Evolutionary conservation across 2,113 vertebrate species (phyloP).

Genomic region (Pollimyrus isidori): DNA sequence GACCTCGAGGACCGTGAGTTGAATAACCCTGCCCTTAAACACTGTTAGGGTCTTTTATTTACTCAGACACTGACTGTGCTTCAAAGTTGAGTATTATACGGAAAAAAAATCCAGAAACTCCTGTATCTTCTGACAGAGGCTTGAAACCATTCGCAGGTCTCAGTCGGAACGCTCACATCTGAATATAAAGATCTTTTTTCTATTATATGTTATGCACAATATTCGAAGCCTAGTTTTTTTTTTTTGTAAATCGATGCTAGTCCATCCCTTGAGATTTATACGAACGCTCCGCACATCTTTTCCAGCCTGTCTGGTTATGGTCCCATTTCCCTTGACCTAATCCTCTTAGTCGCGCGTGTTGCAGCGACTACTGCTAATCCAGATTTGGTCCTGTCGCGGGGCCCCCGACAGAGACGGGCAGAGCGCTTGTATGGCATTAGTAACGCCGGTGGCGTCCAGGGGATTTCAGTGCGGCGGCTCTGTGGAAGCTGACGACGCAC

Average conservation of each 20-base stretch:
- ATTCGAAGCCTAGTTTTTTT: background rate
- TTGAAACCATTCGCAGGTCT: background rate
- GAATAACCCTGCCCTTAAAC: too few species aligned
- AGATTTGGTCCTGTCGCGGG: background rate
- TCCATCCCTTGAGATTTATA: background rate
- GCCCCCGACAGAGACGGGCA: background rate
- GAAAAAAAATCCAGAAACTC: background rate
- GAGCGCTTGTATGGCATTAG: background rate
- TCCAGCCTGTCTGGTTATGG: background rate
- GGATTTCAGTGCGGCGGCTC: background rate
- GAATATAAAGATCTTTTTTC: background rate
- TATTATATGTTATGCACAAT: background rate
- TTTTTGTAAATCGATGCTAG: background rate
- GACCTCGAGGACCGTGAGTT: too few species aligned
- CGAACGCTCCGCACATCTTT: background rate
- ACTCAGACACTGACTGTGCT: background rate
- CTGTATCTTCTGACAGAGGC: background rate
- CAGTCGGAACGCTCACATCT: background rate
- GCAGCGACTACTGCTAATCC: background rate
- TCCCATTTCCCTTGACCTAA: background rate
- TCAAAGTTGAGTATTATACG: background rate
- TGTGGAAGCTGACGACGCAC: background rate
- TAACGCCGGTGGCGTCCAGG: background rate
- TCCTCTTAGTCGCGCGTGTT: background rate
- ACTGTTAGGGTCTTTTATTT: background rate